These are phyloP conservation scores for Drosophila pseudotalamancana DNA, from an alignment of 2,888 invertebrate species.

Conservation along the genomic window DNA sequence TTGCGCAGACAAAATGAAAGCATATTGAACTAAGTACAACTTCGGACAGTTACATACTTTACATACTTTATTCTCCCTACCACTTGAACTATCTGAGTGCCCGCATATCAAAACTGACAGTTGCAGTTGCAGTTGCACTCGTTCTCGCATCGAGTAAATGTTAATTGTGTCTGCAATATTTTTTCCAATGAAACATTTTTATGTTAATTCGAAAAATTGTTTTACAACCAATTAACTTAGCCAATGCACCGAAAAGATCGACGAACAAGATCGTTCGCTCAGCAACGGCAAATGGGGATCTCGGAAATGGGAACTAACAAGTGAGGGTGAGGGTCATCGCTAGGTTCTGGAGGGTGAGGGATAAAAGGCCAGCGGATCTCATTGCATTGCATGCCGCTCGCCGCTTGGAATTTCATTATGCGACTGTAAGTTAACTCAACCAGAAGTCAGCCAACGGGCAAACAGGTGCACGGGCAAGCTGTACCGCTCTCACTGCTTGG, in stretches of 20 bases:
- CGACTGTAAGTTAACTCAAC: slow-evolving; percentile 52
- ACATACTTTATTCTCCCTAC: too few relatives aligned
- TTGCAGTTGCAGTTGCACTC: neutral
- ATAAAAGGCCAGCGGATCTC: slow-evolving; percentile 42
- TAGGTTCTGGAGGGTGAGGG: slow-evolving; percentile 19
- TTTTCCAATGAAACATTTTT: slow-evolving; percentile 80
- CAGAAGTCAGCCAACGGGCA: slow-evolving; percentile 63
- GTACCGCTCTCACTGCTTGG: neutral
- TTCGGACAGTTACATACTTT: neutral
- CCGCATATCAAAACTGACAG: slow-evolving; percentile 36
- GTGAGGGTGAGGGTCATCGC: slow-evolving; percentile 25
- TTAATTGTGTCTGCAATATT: slow-evolving; percentile 65
- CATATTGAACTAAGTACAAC: slow-evolving; percentile 4
- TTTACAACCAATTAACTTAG: slow-evolving; percentile 82
- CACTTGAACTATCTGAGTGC: slow-evolving; percentile 4
- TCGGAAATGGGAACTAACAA: slow-evolving; percentile 20
- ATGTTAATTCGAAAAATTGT: slow-evolving; percentile 80
- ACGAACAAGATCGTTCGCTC: slow-evolving; percentile 73
- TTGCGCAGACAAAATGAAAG: neutral
- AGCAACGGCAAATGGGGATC: slow-evolving; percentile 6
- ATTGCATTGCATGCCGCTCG: slow-evolving; percentile 61
- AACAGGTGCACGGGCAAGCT: slow-evolving; percentile 57
- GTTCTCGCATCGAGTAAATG: slow-evolving; percentile 42
- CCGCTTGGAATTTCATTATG: slow-evolving; percentile 68
- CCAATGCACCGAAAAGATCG: slow-evolving; percentile 82